Evolutionary conservation across 2,888 invertebrate species (phyloP).

Genomic region (Hemistola chrysoprasaria): DNA sequence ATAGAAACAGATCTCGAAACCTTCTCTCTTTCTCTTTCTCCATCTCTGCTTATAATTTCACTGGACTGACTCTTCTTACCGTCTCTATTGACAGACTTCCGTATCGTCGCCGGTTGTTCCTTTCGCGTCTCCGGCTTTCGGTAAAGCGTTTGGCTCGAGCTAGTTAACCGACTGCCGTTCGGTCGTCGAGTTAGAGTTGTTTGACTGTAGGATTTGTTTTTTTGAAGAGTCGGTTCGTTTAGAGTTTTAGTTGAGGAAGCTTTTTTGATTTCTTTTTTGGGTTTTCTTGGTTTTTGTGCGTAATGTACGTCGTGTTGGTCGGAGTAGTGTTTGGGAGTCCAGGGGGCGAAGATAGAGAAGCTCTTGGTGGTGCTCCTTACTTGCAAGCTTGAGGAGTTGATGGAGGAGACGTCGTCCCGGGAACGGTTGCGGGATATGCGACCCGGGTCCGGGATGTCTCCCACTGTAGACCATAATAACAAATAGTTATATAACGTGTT

Average conservation of each 20-base stretch:
- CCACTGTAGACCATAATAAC: conserved; percentile 74
- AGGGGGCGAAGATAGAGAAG: conserved; percentile 92
- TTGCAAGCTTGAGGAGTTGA: conserved; percentile 84
- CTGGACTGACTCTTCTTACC: conserved; percentile 83
- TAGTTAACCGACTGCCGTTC: conserved; percentile 57
- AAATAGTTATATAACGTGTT: not conserved
- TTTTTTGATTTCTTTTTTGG: conserved; percentile 66
- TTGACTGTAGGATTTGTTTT: conserved; percentile 74
- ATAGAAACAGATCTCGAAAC: conserved; percentile 86
- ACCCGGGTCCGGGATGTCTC: conserved; percentile 91
- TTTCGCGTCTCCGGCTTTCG: conserved; percentile 71
- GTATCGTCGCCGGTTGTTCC: conserved; percentile 58
- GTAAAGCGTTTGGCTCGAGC: conserved; percentile 66
- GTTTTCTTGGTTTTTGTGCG: conserved; percentile 82
- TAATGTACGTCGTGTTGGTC: conserved; percentile 91
- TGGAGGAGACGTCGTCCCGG: conserved; percentile 88
- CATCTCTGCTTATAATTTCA: conserved; percentile 82
- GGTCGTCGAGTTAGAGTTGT: conserved; percentile 63
- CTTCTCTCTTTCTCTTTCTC: conserved; percentile 76
- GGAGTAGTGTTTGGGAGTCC: conserved; percentile 88
- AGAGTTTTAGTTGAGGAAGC: conserved; percentile 69
- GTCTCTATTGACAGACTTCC: conserved; percentile 63
- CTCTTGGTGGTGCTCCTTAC: conserved; percentile 89
- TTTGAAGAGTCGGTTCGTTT: conserved; percentile 63
- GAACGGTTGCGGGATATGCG: conserved; percentile 84